Evolutionary conservation across 1,140 invertebrate species (phyloP), one percentile per base, ranked within the genome.

Genomic region (Zaprionus ghesquierei): DNA sequence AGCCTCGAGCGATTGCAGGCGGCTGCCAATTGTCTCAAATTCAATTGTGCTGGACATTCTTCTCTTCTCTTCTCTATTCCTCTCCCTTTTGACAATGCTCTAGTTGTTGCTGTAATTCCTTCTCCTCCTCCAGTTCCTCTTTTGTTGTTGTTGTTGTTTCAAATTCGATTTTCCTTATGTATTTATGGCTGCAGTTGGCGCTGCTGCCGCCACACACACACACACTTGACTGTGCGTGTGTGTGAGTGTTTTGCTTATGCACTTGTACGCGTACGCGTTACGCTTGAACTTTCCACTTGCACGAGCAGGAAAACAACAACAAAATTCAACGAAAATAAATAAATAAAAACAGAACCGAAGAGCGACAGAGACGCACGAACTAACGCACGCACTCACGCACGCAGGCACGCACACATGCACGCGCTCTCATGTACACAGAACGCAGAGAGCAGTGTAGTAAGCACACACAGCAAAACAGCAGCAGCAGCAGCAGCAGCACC

Each of bases 1-100:
- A 69, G 94, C 93, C 92, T 95, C 94, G 75, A 95, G 91, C 72
- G 94, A 94, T 77, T 94, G 92, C 79, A 96, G 93, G 92, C 94
- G 95, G 72, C 93, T 94, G 85, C 93, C 94, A 82, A 95, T 92
- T 72, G 93, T 78, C 56, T 90, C 82, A 35, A 87, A 79, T 62
- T 87, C 79, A 35, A 89, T 78, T 60, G 84, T 80, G 64, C 69
- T 79, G 38, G 79, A 89, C 84, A 89, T 89, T 62, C 31, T 64
- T 29, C 50, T 60, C 25, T 49, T 50, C 10, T 22, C 27, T 33
- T 22, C 31, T 51, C 33, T 18, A 5, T 3, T 15, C 44, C 12
- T 15, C 5, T 63, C 15, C 13, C n/a, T 62, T 20, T 54, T 46
- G 8, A 35, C 23, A 53, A 12, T 22, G 51, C 33, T 20, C 23